Evolutionary conservation across 2,797 vertebrate species (phyloP), one percentile per base, ranked within the genome.

Genomic region (Sebastes miniatus): DNA sequence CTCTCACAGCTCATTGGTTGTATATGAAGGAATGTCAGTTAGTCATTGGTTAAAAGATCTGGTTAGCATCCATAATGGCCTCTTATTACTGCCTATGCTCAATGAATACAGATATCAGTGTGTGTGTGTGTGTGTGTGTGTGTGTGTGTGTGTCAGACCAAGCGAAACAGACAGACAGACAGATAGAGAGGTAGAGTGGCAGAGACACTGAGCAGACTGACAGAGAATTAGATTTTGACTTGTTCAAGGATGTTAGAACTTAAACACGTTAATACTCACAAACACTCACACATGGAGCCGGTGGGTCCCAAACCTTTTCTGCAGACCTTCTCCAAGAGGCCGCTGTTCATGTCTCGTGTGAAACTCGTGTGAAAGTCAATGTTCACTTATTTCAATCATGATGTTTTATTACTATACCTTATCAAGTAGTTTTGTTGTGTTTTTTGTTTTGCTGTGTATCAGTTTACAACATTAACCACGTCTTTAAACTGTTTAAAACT

Each of bases 31-130:
- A 87, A 90, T 84, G 87, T 88, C 88, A 91, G 75, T 87, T 77
- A 87, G 87, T 88, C 84, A 83, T 88, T 93, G 89, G 91, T 89
- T 91, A 92, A 92, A 97, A 97, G 97, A 96, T 97, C 96, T 97
- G 96, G 96, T 98, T 97, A 97, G 97, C 96, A 95, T 97, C 94
- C 95, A 94, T 98, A 98, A 98, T 98, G 96, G 96, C 95, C 96
- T 96, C 96, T 97, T 97, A 98, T 98, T 98, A 98, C 96, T 90
- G 93, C 92, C 67, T 89, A 93, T 93, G 95, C 95, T 95, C 94
- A 96, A 92, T 96, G 96, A 96, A 97, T 96, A 96, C 93, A 96
- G 95, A 96, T 96, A 94, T 32, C 4, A 13, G 59, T 32, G 3
- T 73, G 36, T 43, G 63, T 75, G 66, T 65, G 59, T 69, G 32